phyloP scores from a whole-genome alignment of 2,888 invertebrate species.

The Camptogramma bilineatum region DNA sequence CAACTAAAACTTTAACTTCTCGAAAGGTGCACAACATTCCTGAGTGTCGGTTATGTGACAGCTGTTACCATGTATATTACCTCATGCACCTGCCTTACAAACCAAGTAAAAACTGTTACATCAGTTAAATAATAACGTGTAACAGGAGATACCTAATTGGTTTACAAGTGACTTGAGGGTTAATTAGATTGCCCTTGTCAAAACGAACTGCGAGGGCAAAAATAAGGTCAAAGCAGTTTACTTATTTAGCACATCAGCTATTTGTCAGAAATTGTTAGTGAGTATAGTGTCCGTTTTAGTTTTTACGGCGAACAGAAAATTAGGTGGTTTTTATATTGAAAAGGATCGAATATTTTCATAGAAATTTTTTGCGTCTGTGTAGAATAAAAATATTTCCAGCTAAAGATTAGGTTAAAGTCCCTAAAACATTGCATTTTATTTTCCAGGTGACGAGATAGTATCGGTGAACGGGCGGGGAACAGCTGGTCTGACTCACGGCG shows the following conservation, averaged over 20 bases:
- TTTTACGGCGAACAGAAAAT: neutral
- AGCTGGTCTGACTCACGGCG: slow-evolving; percentile 91
- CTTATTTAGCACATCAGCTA: slow-evolving; percentile 26
- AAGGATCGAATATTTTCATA: too few relatives aligned
- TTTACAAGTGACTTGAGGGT: slow-evolving; percentile 19
- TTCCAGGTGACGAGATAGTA: slow-evolving; percentile 92
- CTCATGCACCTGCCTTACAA: slow-evolving; percentile 57
- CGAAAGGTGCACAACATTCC: slow-evolving; percentile 57
- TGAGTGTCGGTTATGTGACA: slow-evolving; percentile 58
- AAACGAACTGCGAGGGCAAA: slow-evolving; percentile 29
- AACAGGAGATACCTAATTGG: slow-evolving; percentile 32
- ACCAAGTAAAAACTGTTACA: slow-evolving; percentile 32
- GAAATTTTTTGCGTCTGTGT: too few relatives aligned
- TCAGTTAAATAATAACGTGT: slow-evolving; percentile 31
- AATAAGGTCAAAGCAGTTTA: slow-evolving; percentile 24
- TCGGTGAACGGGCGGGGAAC: slow-evolving; percentile 92
- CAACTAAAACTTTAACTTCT: slow-evolving; percentile 20
- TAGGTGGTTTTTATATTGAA: too few relatives aligned
- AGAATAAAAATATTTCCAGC: neutral
- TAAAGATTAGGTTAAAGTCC: neutral
- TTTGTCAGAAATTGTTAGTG: neutral
- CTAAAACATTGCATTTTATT: slow-evolving; percentile 8
- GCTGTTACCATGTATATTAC: slow-evolving; percentile 55
- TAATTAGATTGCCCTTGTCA: slow-evolving; percentile 53
- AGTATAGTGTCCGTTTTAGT: neutral